Conservation (phyloP, 2,888 invertebrate species). For the Himalopsyche anomala region DNA sequence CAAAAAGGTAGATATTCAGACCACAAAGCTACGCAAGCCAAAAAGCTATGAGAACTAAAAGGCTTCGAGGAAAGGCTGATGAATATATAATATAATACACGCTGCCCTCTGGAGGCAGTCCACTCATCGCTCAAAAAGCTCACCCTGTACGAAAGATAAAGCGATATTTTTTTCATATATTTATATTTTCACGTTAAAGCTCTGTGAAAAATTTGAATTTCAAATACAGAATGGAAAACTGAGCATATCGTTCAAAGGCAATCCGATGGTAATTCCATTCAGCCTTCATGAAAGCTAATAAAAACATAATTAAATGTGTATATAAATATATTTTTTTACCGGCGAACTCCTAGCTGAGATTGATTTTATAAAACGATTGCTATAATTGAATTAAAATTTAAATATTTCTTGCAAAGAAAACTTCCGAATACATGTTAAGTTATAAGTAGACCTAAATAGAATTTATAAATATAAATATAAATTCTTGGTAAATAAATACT, state of each 20-base stretch:
- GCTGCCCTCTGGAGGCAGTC: slow-evolving; percentile 56
- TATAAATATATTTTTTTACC: slow-evolving; percentile 22
- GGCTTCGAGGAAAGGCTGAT: slow-evolving; percentile 56
- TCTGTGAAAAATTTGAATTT: slow-evolving; percentile 63
- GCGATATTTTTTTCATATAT: slow-evolving; percentile 59
- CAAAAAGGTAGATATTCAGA: background rate
- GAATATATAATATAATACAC: slow-evolving; percentile 63
- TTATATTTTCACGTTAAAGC: slow-evolving; percentile 63
- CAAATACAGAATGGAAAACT: slow-evolving; percentile 63
- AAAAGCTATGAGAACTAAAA: slow-evolving; percentile 42
- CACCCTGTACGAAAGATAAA: slow-evolving; percentile 55
- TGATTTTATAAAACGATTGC: slow-evolving; percentile 30
- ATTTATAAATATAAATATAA: background rate
- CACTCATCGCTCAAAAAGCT: slow-evolving; percentile 63
- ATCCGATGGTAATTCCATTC: slow-evolving; percentile 57
- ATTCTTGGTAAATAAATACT: background rate
- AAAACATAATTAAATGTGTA: slow-evolving; percentile 41
- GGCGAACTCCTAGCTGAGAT: background rate
- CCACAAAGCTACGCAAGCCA: slow-evolving; percentile 44
- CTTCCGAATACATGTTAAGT: background rate
- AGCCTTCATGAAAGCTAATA: slow-evolving; percentile 37
- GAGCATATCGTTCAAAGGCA: slow-evolving; percentile 51
- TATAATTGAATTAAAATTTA: slow-evolving; percentile 24
- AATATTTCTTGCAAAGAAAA: background rate
- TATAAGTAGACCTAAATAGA: background rate